Conservation (phyloP, 2,888 invertebrate genomes). For the Athalia circularis region DNA sequence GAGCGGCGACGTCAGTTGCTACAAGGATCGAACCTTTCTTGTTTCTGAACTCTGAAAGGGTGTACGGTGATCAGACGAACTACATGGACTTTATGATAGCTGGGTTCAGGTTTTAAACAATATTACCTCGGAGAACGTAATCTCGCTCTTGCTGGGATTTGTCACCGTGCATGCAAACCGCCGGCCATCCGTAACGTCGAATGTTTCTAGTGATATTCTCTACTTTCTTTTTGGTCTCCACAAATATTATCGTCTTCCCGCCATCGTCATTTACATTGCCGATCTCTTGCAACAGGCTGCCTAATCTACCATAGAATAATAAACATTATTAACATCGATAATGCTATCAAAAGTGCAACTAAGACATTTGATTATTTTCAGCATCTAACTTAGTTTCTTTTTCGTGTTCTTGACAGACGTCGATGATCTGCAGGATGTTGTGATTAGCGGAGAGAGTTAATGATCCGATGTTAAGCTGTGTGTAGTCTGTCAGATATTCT, state of each 20-base stretch:
- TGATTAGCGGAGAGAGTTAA: constrained; percentile 93
- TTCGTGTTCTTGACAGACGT: constrained; percentile 91
- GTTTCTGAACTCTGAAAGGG: constrained; percentile 85
- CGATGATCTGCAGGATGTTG: constrained; percentile 97
- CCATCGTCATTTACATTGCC: constrained; percentile 86
- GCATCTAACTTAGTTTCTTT: constrained; percentile 80
- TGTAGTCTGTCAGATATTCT: constrained; percentile 92
- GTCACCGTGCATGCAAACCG: constrained; percentile 96
- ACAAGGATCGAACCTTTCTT: constrained; percentile 93
- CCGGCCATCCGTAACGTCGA: constrained; percentile 86
- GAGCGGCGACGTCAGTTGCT: constrained; percentile 98
- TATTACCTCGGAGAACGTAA: constrained; percentile 83
- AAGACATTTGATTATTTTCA: not conserved
- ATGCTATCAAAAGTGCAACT: not conserved
- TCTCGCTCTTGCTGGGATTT: constrained; percentile 97
- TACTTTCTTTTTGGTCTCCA: constrained; percentile 96
- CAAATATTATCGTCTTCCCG: constrained; percentile 96
- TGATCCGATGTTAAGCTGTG: constrained; percentile 94
- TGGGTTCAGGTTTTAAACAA: not conserved
- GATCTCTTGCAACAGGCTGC: constrained; percentile 86
- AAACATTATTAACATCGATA: not conserved
- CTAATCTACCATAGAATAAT: constrained; percentile 77
- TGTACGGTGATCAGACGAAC: constrained; percentile 34
- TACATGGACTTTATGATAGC: too few relatives aligned
- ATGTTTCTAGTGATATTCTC: constrained; percentile 90